Conservation (phyloP, 2,888 invertebrate genomes). For the Noctua janthe region DNA sequence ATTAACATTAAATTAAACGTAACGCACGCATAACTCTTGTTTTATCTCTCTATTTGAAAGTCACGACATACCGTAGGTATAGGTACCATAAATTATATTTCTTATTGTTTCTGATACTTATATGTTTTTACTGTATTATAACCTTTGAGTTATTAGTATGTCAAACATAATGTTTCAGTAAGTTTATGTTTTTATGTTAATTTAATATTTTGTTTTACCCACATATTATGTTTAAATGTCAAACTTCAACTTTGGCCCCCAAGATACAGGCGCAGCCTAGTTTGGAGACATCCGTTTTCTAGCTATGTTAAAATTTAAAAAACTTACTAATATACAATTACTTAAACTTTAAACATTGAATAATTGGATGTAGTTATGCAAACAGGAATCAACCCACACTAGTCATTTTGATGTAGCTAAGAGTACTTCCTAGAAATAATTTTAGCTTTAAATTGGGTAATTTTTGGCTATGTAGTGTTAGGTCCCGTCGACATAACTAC, state of each 20-base stretch:
- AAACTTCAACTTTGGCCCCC: too few relatives aligned
- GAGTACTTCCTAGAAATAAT: background rate
- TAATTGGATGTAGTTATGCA: background rate
- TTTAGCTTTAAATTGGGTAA: background rate
- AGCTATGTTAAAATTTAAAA: too few relatives aligned
- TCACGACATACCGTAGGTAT: background rate
- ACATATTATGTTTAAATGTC: too few relatives aligned
- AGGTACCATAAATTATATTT: background rate
- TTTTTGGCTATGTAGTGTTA: background rate
- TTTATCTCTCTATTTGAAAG: background rate
- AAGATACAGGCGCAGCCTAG: too few relatives aligned
- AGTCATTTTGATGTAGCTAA: background rate
- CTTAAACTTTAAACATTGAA: background rate
- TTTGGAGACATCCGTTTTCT: too few relatives aligned
- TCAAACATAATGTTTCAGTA: too few relatives aligned
- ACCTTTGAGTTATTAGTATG: too few relatives aligned
- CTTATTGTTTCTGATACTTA: too few relatives aligned
- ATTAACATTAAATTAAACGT: slow-evolving; percentile 8
- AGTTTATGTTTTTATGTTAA: too few relatives aligned
- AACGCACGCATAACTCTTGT: slow-evolving; percentile 6
- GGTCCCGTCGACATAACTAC: background rate
- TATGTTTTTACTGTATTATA: too few relatives aligned
- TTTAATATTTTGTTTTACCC: too few relatives aligned
- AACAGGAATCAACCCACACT: background rate
- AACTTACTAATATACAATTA: too few relatives aligned